Conservation (phyloP, 2,888 invertebrate genomes). For the Andrena praecox region DNA sequence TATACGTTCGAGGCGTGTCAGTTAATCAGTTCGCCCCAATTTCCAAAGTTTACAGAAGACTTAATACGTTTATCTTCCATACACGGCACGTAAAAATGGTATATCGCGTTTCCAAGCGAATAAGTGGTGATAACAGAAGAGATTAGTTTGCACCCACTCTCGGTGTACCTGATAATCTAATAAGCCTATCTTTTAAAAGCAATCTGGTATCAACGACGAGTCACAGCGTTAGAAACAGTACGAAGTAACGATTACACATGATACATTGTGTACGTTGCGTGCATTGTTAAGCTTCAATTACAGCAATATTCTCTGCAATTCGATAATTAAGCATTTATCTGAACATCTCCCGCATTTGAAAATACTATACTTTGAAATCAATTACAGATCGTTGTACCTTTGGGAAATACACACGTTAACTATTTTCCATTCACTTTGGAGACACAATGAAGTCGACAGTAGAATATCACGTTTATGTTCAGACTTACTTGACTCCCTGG, state of each 20-base stretch:
- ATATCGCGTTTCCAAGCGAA: constrained; percentile 24
- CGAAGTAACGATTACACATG: not conserved
- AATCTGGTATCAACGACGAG: not conserved
- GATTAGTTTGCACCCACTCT: constrained; percentile 26
- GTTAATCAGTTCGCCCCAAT: constrained; percentile 26
- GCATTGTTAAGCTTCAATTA: not conserved
- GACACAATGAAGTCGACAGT: not conserved
- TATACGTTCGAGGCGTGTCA: not conserved
- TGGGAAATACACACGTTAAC: not conserved
- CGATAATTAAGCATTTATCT: not conserved
- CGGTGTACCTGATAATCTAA: constrained; percentile 4
- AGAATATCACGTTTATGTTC: not conserved
- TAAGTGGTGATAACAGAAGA: constrained; percentile 32
- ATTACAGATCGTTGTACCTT: not conserved
- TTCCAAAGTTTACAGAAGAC: constrained; percentile 42
- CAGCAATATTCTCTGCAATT: not conserved
- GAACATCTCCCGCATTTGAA: not conserved
- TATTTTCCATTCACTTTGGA: not conserved
- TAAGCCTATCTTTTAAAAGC: not conserved
- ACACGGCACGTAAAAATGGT: constrained; percentile 29
- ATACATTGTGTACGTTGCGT: not conserved
- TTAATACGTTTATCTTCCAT: constrained; percentile 24
- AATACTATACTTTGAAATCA: not conserved
- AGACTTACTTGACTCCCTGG: not conserved
- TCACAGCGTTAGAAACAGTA: not conserved